Evolutionary conservation across 1,140 invertebrate genomes (phyloP), one percentile per base, ranked within the genome.

Genomic region (Drosophila bocki): DNA sequence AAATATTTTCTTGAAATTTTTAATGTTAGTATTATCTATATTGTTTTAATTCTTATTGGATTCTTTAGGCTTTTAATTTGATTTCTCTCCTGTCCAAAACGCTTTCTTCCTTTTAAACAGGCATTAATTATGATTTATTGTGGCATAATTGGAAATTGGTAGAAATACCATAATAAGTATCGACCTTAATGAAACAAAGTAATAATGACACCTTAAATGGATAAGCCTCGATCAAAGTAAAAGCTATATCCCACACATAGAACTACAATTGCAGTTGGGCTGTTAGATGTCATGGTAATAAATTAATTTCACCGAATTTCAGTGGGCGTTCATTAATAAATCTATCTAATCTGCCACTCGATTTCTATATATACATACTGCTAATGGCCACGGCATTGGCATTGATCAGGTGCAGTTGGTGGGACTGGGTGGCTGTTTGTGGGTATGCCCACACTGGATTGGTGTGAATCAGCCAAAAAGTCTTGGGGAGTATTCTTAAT

Each of bases 401-500:
- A 61, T 51, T 82, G 53, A 82, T n/a, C 48, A 51, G 57, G 35
- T 76, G 70, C 70, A 75, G 19, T 45, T 22, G 33, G 54, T 45
- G 17, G 12, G 33, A 12, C 35, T 47, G 53, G 22, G 41, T 50
- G 37, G 41, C 48, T 42, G 26, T 17, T 64, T 65, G 51, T 37
- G 61, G 54, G 58, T 35, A 51, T 56, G 11, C 37, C 56, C 77
- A 56, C 33, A 45, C 42, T 45, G 7, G n/a, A 56, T 48, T 19
- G 3, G 22, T 42, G 64, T 83, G 69, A 75, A 57, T 79, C 61
- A 70, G 42, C 45, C 26, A 22, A 15, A 32, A n/a, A 39, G 50
- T 35, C 22, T 26, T 48, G 58, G 51, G 67, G 76, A 75, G 64
- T 83, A 83, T 79, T 87, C 67, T 71, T 79, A 33, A 80, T 80